phyloP scores from a whole-genome alignment of 1,140 invertebrate species.

The Geopemphigus sp. region DNA sequence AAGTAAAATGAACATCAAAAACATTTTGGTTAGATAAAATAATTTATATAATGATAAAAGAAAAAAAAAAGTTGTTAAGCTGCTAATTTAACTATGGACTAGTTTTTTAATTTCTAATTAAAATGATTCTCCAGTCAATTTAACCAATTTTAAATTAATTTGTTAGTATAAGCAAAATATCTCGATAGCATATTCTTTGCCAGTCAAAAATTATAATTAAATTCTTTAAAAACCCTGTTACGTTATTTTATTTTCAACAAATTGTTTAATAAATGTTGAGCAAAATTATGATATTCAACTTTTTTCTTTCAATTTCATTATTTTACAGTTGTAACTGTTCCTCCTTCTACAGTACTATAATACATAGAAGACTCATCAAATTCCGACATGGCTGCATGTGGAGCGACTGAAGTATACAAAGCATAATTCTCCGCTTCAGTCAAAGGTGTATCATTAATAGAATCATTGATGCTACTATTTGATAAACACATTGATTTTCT shows the following conservation, averaged over 20 bases:
- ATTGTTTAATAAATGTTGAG: conserved; percentile 18
- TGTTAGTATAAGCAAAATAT: conserved; percentile 27
- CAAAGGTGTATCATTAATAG: conserved; percentile 60
- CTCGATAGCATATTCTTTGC: conserved; percentile 5
- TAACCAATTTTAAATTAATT: conserved; percentile 15
- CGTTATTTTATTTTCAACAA: conserved; percentile 23
- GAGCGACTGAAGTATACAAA: conserved; percentile 77
- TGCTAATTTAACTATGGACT: conserved; percentile 13
- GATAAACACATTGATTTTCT: conserved; percentile 39
- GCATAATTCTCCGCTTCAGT: conserved; percentile 85
- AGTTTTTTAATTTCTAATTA: conserved; percentile 27
- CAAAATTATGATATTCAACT: conserved; percentile 8
- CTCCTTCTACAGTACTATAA: conserved; percentile 76
- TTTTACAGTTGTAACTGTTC: conserved; percentile 50
- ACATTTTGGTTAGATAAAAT: conserved; percentile 24
- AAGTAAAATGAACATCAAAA: conserved; percentile 1
- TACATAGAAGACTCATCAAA: conserved; percentile 84
- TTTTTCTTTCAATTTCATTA: background rate
- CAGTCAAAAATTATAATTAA: conserved; percentile 31
- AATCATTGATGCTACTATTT: conserved; percentile 52
- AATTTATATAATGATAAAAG: conserved; percentile 32
- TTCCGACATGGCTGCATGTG: conserved; percentile 77
- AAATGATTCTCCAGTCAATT: conserved; percentile 16
- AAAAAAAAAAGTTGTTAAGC: conserved; percentile 17
- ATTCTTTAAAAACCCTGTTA: conserved; percentile 37